Evolutionary conservation across 2,113 vertebrate genomes (phyloP), one percentile per base, ranked within the genome.

Genomic region (Fulica atra): DNA sequence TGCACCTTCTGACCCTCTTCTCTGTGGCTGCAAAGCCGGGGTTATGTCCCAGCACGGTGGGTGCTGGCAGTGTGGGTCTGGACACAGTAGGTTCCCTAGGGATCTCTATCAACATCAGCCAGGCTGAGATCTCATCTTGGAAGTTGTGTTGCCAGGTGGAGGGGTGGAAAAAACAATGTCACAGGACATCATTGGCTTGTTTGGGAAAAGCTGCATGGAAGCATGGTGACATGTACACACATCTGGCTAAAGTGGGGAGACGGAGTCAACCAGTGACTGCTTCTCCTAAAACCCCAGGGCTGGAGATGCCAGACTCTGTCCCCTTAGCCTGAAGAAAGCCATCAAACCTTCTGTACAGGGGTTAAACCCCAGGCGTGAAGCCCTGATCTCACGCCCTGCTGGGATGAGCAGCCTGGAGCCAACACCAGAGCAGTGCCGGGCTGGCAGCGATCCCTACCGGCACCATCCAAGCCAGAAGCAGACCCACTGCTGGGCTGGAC

Each of bases 21-120:
- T 63, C 29, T 35, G 50, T 1, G 4, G 28, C 31, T 93, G 40
- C 25, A 50, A 28, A 8, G 13, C 36, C 2, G 5, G 19, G 51
- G 26, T 17, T 48, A 4, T 77, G 23, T 33, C 36, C 71, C 11
- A 29, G 12, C 0, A 0, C 11, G 21, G 8, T 10, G 21, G 13
- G 35, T 61, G 40, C 57, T 63, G 51, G 66, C 11, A 0, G 7
- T 46, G 16, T 63, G 44, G 26, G 57, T 61, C 50, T 61, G 48
- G 44, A 53, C 16, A 13, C 28, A 16, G 26, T 2, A 64, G 35
- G 10, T 53, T 76, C 36, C 18, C 35, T 71, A 40, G 24, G 3
- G 46, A 54, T 59, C 31, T 77, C 63, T 33, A n/a, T 17, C 29
- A 68, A 54, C 31, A 6, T 15, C 33, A 80, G 18, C 29, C 35